Conservation (phyloP, 2,888 invertebrate species). For the Sericinus montela region DNA sequence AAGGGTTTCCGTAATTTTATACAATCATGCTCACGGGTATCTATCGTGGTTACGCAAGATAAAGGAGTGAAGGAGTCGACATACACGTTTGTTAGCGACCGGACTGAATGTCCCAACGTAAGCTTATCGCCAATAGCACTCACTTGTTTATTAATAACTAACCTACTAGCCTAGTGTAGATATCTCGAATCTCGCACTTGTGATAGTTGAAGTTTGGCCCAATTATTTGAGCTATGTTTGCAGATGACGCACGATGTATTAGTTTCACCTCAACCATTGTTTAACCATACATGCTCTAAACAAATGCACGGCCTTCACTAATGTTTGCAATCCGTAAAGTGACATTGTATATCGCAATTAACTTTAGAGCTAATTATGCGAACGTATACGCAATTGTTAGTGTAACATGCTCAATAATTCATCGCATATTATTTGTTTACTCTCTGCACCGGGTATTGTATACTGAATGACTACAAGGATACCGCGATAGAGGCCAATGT, state of each 20-base stretch:
- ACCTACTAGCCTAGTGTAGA: constrained; percentile 49
- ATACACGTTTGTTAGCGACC: constrained; percentile 6
- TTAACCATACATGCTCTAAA: constrained; percentile 5
- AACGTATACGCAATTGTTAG: constrained; percentile 29
- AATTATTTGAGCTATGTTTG: constrained; percentile 35
- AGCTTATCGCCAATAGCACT: constrained; percentile 71
- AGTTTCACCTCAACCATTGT: background rate
- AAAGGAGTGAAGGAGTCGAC: constrained; percentile 22
- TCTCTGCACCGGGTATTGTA: constrained; percentile 58
- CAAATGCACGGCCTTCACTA: constrained; percentile 2
- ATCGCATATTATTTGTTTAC: constrained; percentile 66
- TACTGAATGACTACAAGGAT: constrained; percentile 68
- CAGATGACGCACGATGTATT: constrained; percentile 6
- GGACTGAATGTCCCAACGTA: constrained; percentile 33
- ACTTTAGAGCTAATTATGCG: constrained; percentile 34
- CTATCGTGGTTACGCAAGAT: constrained; percentile 40
- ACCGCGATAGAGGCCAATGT: constrained; percentile 61
- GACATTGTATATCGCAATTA: constrained; percentile 30
- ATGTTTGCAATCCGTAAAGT: constrained; percentile 11
- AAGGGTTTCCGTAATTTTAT: constrained; percentile 47
- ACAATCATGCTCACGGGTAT: constrained; percentile 44
- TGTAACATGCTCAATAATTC: constrained; percentile 55
- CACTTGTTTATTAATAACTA: constrained; percentile 73
- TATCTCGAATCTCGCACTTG: constrained; percentile 33
- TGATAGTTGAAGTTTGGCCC: constrained; percentile 33